These are phyloP conservation scores for Colletes collaris DNA, from an alignment of 2,888 invertebrate species.

Conservation along the genomic window DNA sequence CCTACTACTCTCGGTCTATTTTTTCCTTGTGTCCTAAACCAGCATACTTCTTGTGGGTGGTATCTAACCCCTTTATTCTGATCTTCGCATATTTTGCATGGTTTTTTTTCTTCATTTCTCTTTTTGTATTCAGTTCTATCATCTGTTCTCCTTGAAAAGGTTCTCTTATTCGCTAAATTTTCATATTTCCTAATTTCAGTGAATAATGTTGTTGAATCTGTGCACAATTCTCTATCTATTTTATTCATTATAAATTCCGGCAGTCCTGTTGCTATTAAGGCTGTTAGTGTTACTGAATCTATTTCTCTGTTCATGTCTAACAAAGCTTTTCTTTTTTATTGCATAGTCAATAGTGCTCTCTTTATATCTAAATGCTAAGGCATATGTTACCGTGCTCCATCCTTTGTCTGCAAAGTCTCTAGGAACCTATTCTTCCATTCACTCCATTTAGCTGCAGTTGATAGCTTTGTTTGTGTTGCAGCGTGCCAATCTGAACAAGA, in stretches of 20 bases:
- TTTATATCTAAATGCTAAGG: neutral
- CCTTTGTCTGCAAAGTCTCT: constrained; percentile 4
- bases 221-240: neutral
- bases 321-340: constrained; percentile 20
- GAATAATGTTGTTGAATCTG: constrained; percentile 1
- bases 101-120: neutral
- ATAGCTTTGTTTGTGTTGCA: constrained; percentile 11
- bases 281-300: neutral
- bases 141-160: neutral
- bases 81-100: constrained; percentile 2
- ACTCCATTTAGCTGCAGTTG: neutral
- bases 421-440: constrained; percentile 6
- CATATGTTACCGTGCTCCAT: constrained; percentile 5
- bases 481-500: constrained; percentile 34
- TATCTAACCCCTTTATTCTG: constrained; percentile 3
- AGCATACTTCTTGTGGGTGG: constrained; percentile 4
- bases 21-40: neutral
- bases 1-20: neutral
- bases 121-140: neutral
- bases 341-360: neutral
- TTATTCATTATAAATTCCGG: neutral
- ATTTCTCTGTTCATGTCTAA: neutral
- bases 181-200: constrained; percentile 11
- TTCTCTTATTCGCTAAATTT: neutral
- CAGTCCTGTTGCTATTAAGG: neutral